phyloP scores from a whole-genome alignment of 2,113 vertebrate genomes.

The Melanerpes aurifrons region DNA sequence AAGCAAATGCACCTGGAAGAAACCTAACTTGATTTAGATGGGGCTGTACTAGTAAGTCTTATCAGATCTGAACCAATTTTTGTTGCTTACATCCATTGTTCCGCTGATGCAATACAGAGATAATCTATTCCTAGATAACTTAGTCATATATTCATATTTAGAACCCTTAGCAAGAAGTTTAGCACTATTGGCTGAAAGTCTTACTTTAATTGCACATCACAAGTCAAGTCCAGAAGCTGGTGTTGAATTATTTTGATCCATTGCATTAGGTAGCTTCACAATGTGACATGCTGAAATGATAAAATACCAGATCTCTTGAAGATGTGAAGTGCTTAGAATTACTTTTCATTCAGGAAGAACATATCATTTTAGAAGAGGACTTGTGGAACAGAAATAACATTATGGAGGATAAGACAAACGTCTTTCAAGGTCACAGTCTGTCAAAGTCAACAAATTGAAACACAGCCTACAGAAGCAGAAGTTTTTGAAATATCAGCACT shows the following conservation, averaged over 20 bases:
- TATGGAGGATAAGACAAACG: conserved; percentile 34
- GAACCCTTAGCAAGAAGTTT: conserved; percentile 8
- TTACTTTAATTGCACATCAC: conserved; percentile 8
- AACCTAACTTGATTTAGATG: neutral
- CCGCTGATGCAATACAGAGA: neutral
- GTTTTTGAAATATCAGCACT: neutral
- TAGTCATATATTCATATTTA: neutral
- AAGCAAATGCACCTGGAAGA: neutral
- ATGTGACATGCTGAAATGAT: conserved; percentile 23
- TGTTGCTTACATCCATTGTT: neutral
- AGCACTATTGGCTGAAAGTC: neutral
- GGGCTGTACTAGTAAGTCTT: neutral
- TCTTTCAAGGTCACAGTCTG: conserved; percentile 23
- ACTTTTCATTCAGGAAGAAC: conserved; percentile 44
- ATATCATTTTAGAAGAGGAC: neutral
- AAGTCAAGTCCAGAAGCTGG: neutral
- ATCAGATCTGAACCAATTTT: neutral
- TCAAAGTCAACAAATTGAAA: conserved; percentile 30
- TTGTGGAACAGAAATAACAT: conserved; percentile 34
- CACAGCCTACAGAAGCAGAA: neutral
- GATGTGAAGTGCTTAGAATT: conserved; percentile 36
- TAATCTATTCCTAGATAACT: neutral
- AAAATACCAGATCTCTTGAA: conserved; percentile 37
- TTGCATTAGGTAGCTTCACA: neutral
- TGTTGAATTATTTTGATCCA: conserved; percentile 41